Percentiles rank a stretch among this genome's conserved stretches.
These are phyloP conservation scores for Propithecus perrieri DNA, from an alignment of 2,797 vertebrate species.

Conservation along the genomic window DNA sequence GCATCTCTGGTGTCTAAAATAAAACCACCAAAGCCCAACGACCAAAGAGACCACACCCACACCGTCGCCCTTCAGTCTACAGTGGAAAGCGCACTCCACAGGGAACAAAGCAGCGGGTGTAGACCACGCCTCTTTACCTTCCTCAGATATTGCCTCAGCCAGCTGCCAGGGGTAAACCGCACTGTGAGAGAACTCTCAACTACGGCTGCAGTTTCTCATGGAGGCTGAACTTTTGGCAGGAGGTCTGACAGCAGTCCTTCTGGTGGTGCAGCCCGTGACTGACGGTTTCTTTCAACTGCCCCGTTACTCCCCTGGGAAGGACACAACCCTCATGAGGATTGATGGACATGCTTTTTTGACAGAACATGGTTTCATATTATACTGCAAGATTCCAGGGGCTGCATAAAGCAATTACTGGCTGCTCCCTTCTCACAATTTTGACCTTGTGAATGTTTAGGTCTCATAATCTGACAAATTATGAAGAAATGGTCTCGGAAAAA, in stretches of 20 bases:
- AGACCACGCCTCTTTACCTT: conserved; percentile 81
- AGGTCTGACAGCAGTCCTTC: conserved; percentile 82
- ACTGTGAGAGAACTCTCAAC: conserved; percentile 81
- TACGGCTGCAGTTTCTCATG: conserved; percentile 80
- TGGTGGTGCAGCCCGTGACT: conserved; percentile 80
- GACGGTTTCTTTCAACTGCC: conserved; percentile 81
- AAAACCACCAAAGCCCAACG: conserved; percentile 61
- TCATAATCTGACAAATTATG: conserved; percentile 13
- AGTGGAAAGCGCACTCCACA: conserved; percentile 74
- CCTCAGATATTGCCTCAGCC: conserved; percentile 82
- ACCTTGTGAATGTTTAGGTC: conserved; percentile 42
- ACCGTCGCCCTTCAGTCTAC: conserved; percentile 64
- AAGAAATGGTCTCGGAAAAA: conserved; percentile 49
- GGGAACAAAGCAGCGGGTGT: conserved; percentile 78
- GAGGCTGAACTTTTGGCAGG: conserved; percentile 81
- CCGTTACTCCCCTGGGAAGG: conserved; percentile 82
- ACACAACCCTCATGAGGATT: conserved; percentile 82
- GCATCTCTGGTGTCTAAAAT: conserved; percentile 41
- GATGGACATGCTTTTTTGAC: conserved; percentile 75
- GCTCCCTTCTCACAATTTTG: conserved; percentile 41
- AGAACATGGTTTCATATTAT: conserved; percentile 77
- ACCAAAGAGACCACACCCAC: conserved; percentile 68
- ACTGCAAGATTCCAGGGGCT: conserved; percentile 73
- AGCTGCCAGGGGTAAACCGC: conserved; percentile 81
- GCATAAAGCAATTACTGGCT: conserved; percentile 63